Evolutionary conservation across 2,113 vertebrate species (phyloP), one percentile per base, ranked within the genome.

Genomic region (Ciconia boyciana): DNA sequence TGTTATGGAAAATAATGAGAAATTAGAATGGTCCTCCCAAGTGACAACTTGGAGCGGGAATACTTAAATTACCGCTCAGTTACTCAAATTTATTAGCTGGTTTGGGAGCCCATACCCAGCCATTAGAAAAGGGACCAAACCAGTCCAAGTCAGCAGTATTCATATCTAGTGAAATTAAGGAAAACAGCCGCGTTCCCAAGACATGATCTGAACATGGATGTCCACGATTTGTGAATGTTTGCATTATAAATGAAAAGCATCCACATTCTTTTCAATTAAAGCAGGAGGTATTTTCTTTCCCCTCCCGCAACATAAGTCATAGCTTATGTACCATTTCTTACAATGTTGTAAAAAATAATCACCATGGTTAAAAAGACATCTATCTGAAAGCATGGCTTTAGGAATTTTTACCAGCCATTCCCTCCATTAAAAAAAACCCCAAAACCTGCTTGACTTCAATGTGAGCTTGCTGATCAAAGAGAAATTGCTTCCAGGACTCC

Each of bases 201-300:
- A 69, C 21, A 44, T 69, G 32, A 80, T 69, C 65, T 80, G 31
- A 87, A 83, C 52, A 41, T 4, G 31, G 25, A 32, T 34, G 52
- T 70, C 71, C 65, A 78, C 46, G 44, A 88, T 83, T 83, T 95
- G 80, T 2, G 36, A 89, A 86, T 43, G 60, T 90, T 92, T 93
- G 72, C 7, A 2, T 76, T 81, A 68, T 22, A 82, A 95, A 93
- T 39, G 39, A 61, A 89, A 96, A 96, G 43, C 85, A 91, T 78
- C 15, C 51, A 82, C 71, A 86, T 91, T 91, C 55, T 85, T 94
- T 94, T 93, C 43, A 89, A 31, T 77, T 92, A 79, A 89, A 96
- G 65, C 46, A 64, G 52, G 39, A 18, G 32, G 46, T 39, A 62
- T 87, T 92, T 96, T 93, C 71, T 55, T 58, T 74, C 16, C 22